Base-by-base conservation (phyloP, 2,797 vertebrate genomes). In the Chromobotia macracanthus region DNA sequence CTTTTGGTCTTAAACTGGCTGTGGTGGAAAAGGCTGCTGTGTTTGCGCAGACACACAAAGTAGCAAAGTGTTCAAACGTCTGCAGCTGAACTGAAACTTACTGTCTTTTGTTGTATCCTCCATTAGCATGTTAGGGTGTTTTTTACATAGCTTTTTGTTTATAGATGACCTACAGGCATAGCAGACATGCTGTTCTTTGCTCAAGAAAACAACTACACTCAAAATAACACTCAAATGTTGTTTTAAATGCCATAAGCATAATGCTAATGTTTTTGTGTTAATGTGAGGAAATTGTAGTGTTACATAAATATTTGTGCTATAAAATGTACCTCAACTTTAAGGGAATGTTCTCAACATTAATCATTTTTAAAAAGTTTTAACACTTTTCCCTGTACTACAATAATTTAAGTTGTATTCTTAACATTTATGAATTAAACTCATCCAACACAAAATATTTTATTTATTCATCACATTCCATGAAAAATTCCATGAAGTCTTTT, bases 401-500 rank as follows among this genome's bases (percentile, higher is more conserved):
- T 44, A n/a, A n/a, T 44, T 44, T 10, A 44, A 44, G 41, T 44
- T 44, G 3, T 31, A 3, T 44, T 44, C 41, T 44, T 44, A 44
- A 53, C 55, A 44, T 55, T 11, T 41, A 35, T 25, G 1, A 9
- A 25, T 66, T 13, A 25, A 55, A 55, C 11, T 13, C 10, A 5
- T 23, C 21, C 9, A 38, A 38, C 9, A 5, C 16, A n/a, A 44
- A 21, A 58, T 56, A 46, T 58, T 67, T 56, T 5, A 31, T 31
- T 31, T 31, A 44, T n/a, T 13, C 19, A 75, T 66, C 61, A 60
- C 21, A 56, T 25, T 25, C 10, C 3, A 56, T 50, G n/a, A 75
- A 61, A 84, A 76, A 51, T 19, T 23, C n/a, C n/a, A n/a, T n/a
- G n/a, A n/a, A 73, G 76, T 83, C 75, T 80, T 63, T 58, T 77